Conservation (phyloP, 2,797 vertebrate species). For the Enteromius anoplus region DNA sequence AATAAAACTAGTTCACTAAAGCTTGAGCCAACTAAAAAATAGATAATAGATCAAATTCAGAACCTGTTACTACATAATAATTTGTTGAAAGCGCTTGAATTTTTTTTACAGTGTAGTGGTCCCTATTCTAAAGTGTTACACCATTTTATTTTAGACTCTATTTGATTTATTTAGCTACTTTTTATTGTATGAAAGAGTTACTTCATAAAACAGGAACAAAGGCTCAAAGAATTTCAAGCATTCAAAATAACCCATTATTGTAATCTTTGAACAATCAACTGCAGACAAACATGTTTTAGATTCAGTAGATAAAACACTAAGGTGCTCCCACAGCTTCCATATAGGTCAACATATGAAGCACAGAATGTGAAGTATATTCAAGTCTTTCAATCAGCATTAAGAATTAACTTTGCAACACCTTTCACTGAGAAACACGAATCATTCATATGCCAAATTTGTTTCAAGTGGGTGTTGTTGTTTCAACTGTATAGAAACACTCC, state of each 20-base stretch:
- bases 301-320: constrained; percentile 18
- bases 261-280: constrained; percentile 42
- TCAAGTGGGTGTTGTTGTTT: constrained; percentile 55
- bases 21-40: too few relatives aligned
- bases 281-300: constrained; percentile 17
- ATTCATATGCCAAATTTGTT: constrained; percentile 54
- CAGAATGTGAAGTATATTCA: constrained; percentile 38
- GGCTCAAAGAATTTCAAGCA: background rate
- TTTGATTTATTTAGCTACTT: background rate
- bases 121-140: too few relatives aligned
- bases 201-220: background rate
- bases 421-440: constrained; percentile 50
- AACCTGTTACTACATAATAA: too few relatives aligned
- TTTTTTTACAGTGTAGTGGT: too few relatives aligned
- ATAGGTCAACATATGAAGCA: constrained; percentile 42
- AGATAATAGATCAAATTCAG: too few relatives aligned
- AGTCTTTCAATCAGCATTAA: constrained; percentile 48
- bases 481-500: constrained; percentile 53
- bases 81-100: too few relatives aligned
- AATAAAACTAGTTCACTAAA: too few relatives aligned
- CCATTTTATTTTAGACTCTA: too few relatives aligned
- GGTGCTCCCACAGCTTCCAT: constrained; percentile 45
- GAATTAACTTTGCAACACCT: constrained; percentile 54
- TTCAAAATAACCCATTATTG: constrained; percentile 34
- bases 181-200: background rate